Evolutionary conservation across 2,797 vertebrate species (phyloP), one percentile per base, ranked within the genome.

Genomic region (Betta splendens): DNA sequence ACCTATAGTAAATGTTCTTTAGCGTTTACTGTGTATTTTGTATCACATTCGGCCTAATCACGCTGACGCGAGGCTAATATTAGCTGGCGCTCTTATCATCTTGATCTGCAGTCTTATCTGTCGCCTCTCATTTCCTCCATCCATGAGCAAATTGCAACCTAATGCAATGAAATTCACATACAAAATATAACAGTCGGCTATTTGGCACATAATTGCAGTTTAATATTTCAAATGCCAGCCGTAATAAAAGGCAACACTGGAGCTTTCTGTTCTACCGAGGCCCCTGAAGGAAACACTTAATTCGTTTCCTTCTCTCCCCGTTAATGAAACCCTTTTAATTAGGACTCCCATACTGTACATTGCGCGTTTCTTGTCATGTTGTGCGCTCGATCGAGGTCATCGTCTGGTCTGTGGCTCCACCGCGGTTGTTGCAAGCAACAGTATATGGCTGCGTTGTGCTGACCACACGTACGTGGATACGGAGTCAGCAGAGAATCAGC

Each of bases 401-500:
- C 16, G 42, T 48, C 20, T 17, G 17, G 31, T 53, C 16, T 17
- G 1, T 18, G 18, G 22, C 31, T 46, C 22, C 39, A 69, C 1
- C 17, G 44, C 20, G 8, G 50, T n/a, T 47, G 28, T 26, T 33
- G 43, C 32, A 42, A 28, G 12, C 32, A 43, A 12, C 5, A 39
- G 42, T 43, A n/a, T n/a, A n/a, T 5, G 28, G 23, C 26, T 35
- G 29, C 47, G 33, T 67, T 51, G 32, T 53, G 67, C 49, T 37
- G 44, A 72, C 49, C 45, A 37, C 42, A 17, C 2, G 3, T 15
- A 66, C 59, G 59, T 57, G 60, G 17, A 38, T 56, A 57, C 29
- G 43, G 60, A 47, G 22, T 51, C 40, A 49, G 38, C 31, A 57
- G 28, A 9, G 18, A 57, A 76, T 44, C 70, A 84, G 72, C 58